These are phyloP conservation scores for Coleophora deauratella DNA, from an alignment of 2,888 invertebrate genomes.

Conservation along the genomic window DNA sequence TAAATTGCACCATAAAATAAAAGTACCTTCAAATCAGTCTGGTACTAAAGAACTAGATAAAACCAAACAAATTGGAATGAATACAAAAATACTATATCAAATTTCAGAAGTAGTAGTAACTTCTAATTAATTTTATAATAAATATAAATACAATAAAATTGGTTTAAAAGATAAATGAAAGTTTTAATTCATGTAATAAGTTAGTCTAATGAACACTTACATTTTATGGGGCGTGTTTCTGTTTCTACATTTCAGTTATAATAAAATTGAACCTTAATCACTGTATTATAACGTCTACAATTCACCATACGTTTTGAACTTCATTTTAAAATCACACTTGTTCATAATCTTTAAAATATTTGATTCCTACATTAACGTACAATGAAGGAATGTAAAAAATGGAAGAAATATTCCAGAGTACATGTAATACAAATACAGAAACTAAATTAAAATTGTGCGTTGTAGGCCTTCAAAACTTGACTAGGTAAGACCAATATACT, in stretches of 20 bases:
- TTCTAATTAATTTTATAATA: slow-evolving; percentile 48
- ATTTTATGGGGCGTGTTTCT: slow-evolving; percentile 54
- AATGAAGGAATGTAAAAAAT: slow-evolving; percentile 58
- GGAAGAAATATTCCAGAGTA: slow-evolving; percentile 36
- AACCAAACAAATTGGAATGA: slow-evolving; percentile 65
- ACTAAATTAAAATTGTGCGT: slow-evolving; percentile 13
- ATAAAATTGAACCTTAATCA: slow-evolving; percentile 61
- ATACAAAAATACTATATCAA: slow-evolving; percentile 73
- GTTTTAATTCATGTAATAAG: slow-evolving; percentile 42
- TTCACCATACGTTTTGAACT: slow-evolving; percentile 57
- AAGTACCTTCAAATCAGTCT: slow-evolving; percentile 74
- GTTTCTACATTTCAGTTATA: slow-evolving; percentile 47
- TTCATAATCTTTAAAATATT: slow-evolving; percentile 33
- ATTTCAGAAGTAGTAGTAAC: slow-evolving; percentile 64
- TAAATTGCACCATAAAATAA: slow-evolving; percentile 74
- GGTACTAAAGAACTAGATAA: slow-evolving; percentile 68
- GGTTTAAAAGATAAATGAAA: slow-evolving; percentile 50
- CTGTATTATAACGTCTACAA: slow-evolving; percentile 47
- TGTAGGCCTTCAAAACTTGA: slow-evolving; percentile 65
- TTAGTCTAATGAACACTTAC: slow-evolving; percentile 70
- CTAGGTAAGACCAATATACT: slow-evolving; percentile 53
- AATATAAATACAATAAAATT: slow-evolving; percentile 55
- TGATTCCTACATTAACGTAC: slow-evolving; percentile 37
- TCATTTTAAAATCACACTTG: slow-evolving; percentile 58
- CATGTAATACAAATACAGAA: neutral